These are phyloP conservation scores for Nothocercus nigrocapillus DNA, from an alignment of 2,113 vertebrate genomes.

Conservation along the genomic window DNA sequence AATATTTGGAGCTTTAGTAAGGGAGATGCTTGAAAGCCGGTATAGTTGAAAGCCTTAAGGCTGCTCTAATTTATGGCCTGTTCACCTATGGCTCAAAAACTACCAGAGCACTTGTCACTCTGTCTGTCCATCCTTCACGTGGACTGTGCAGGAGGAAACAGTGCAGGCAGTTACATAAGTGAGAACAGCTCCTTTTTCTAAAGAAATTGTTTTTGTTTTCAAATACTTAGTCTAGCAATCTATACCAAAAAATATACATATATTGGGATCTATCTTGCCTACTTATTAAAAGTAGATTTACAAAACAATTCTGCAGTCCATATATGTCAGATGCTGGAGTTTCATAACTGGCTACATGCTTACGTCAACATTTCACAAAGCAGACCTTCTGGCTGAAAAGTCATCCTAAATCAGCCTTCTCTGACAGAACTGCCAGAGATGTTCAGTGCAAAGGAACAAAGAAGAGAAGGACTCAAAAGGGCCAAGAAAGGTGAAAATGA, in stretches of 20 bases:
- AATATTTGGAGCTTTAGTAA: neutral
- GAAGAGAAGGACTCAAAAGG: constrained; percentile 8
- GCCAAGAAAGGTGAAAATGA: neutral
- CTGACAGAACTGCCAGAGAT: neutral
- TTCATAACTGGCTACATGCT: neutral
- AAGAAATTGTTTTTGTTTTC: neutral
- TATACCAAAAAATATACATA: neutral
- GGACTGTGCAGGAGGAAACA: neutral
- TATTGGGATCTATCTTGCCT: neutral
- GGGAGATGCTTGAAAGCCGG: neutral
- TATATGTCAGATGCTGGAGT: neutral
- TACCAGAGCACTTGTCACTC: neutral
- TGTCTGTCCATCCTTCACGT: neutral
- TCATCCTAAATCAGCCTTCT: neutral
- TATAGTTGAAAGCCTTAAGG: neutral
- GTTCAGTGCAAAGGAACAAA: neutral
- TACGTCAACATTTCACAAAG: neutral
- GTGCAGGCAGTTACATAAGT: neutral
- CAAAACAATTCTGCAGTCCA: neutral
- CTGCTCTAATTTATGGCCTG: neutral
- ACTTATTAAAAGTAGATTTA: neutral
- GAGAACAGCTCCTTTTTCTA: neutral
- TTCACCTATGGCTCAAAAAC: neutral
- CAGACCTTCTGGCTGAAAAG: neutral
- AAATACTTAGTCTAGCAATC: neutral